Percentiles rank a stretch among this genome's conserved stretches.
phyloP scores from a whole-genome alignment of 2,888 invertebrate genomes.

The Ceraclea dissimilis region DNA sequence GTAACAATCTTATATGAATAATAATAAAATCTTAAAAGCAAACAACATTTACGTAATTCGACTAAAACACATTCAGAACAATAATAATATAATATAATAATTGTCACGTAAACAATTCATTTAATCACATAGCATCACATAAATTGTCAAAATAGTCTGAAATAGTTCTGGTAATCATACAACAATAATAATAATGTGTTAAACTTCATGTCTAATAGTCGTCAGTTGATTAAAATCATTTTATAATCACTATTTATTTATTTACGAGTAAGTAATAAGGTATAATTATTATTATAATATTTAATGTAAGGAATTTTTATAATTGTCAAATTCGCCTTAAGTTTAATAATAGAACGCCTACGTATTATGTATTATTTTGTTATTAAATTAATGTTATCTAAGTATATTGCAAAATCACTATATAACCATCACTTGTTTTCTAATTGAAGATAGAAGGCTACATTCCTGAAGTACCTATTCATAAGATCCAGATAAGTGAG shows the following conservation, averaged over 20 bases:
- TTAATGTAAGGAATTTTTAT: slow-evolving; percentile 18
- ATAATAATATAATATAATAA: no score
- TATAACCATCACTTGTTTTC: slow-evolving; percentile 19
- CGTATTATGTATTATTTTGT: slow-evolving; percentile 11
- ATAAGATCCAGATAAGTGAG: slow-evolving; percentile 11
- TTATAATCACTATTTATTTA: no score
- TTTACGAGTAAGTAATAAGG: no score
- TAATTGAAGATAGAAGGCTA: slow-evolving; percentile 23
- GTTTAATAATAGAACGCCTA: slow-evolving; percentile 15
- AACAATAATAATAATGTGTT: no score
- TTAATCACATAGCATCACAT: slow-evolving; percentile 8
- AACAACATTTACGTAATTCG: no score
- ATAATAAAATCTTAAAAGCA: neutral
- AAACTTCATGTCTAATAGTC: no score
- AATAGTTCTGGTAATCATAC: no score
- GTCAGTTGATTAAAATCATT: no score
- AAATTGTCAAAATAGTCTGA: neutral
- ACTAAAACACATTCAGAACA: no score
- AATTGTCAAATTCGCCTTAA: slow-evolving; percentile 26
- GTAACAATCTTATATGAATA: neutral
- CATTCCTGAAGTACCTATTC: slow-evolving; percentile 11
- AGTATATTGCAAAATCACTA: slow-evolving; percentile 26
- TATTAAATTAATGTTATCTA: slow-evolving; percentile 22
- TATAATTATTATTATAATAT: no score
- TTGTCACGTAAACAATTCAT: neutral